These are phyloP conservation scores for Diarsia mendica DNA, from an alignment of 2,888 invertebrate genomes.

Conservation along the genomic window DNA sequence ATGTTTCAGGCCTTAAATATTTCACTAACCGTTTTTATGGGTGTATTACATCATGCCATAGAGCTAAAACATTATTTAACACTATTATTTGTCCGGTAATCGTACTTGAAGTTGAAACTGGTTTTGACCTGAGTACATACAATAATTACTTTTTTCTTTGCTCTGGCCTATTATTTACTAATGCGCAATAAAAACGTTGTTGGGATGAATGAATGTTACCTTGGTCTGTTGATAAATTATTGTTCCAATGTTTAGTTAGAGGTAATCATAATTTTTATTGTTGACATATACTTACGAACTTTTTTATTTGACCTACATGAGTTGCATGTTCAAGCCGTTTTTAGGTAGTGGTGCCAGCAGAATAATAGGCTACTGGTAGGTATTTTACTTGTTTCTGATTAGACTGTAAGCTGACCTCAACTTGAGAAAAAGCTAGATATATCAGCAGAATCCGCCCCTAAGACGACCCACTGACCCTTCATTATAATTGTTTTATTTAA, in stretches of 20 bases:
- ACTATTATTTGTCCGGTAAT: constrained; percentile 32
- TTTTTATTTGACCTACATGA: constrained; percentile 1
- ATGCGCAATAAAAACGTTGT: constrained; percentile 24
- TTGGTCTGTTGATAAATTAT: constrained; percentile 30
- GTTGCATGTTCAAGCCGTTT: constrained; percentile 9
- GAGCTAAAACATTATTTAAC: constrained; percentile 17
- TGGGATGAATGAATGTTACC: constrained; percentile 37
- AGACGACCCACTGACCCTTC: no score
- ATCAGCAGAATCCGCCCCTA: no score
- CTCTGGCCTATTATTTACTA: constrained; percentile 30
- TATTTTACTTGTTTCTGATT: background rate
- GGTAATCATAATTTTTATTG: background rate
- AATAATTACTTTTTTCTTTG: constrained; percentile 44
- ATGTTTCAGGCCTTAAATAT: constrained; percentile 26
- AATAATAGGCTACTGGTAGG: background rate
- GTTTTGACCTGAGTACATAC: constrained; percentile 45
- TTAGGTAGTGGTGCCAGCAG: background rate
- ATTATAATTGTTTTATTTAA: no score
- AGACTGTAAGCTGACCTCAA: background rate
- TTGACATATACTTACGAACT: background rate
- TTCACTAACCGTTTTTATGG: constrained; percentile 18
- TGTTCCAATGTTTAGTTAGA: constrained; percentile 1
- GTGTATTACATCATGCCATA: constrained; percentile 53
- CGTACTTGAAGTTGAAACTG: constrained; percentile 55
- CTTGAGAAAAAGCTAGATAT: background rate